Base-by-base conservation (phyloP, 2,797 vertebrate species). In the Chloroceryle amazona region DNA sequence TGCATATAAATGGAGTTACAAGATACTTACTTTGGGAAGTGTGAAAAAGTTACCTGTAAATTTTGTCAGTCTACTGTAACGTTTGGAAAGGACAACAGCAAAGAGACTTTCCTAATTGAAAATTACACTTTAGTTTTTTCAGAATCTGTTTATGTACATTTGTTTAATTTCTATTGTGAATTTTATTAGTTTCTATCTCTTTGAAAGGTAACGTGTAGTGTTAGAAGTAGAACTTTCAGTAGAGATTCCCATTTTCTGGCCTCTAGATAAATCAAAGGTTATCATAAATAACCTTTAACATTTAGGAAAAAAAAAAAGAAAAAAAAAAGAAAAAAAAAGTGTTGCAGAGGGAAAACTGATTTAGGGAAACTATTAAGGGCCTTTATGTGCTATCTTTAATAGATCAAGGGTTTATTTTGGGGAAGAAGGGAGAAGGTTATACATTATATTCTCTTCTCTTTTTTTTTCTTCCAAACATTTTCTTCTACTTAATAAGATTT, bases 1-100 rank as follows among this genome's bases (percentile, higher is more conserved):
- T 86, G 92, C 91, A 83, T 93, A 67, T 65, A 92, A 97, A 97
- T 90, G 76, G 65, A 67, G 14, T 81, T 93, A 71, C 42, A 81
- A 96, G 60, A 46, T 90, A 44, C 83, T 95, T 94, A 80, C 47
- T 78, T 81, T 41, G 29, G 29, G 26, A 93, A 67, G 94, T 80
- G n/a, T 55, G 52, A 86, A 94, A 89, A 96, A 89, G 46, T 72
- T 75, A 29, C 81, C 31, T 74, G 54, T 55, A 47, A 46, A 33
- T 61, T 14, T 76, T 89, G 61, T 86, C 28, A 58, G 49, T 70
- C 28, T 86, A 29, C 12, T 81, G 6, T 42, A 26, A 81, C 22
- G 3, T 63, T 91, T 68, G 49, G 10, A 88, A 65, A 60, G 75
- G 58, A 70, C 85, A 70, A 35, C 57, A 52, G 10, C 73, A 62